Evolutionary conservation across 2,888 invertebrate genomes (phyloP).

Genomic region (Nematopogon swammerdamellus): DNA sequence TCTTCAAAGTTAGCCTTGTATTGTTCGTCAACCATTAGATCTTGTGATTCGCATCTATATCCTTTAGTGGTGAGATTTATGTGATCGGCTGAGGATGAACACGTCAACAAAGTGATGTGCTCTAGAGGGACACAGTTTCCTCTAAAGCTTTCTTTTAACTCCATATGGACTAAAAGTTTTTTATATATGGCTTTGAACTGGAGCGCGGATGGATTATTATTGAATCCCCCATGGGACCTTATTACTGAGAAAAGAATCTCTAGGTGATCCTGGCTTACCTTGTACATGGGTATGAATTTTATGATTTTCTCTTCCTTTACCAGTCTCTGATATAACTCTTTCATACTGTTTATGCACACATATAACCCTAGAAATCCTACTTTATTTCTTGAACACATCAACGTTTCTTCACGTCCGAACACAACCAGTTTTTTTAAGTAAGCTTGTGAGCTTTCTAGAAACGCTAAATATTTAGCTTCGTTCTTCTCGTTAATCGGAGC

Average conservation of each 20-base stretch:
- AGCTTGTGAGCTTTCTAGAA: neutral
- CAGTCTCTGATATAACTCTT: slow-evolving; percentile 1
- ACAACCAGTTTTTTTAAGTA: neutral
- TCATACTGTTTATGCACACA: slow-evolving; percentile 4
- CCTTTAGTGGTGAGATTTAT: slow-evolving; percentile 5
- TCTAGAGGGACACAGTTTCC: slow-evolving; percentile 9
- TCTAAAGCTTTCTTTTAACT: slow-evolving; percentile 4
- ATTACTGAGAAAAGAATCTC: slow-evolving; percentile 11
- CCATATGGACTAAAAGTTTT: slow-evolving; percentile 10
- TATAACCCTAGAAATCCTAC: slow-evolving; percentile 2
- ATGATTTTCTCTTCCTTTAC: slow-evolving; percentile 1
- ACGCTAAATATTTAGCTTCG: neutral
- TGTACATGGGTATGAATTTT: slow-evolving; percentile 4
- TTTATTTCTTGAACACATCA: neutral
- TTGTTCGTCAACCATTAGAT: neutral
- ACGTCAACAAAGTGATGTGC: slow-evolving; percentile 6
- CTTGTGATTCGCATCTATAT: neutral
- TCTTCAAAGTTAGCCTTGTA: slow-evolving; percentile 5
- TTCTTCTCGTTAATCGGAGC: neutral
- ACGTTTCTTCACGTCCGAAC: neutral
- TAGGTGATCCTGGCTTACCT: slow-evolving; percentile 11
- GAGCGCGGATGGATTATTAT: slow-evolving; percentile 11
- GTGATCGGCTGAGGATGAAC: slow-evolving; percentile 7
- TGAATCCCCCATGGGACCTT: slow-evolving; percentile 10
- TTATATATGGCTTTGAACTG: slow-evolving; percentile 12